Base-by-base conservation (phyloP, 2,113 vertebrate species). In the Sceloporus tristichus region DNA sequence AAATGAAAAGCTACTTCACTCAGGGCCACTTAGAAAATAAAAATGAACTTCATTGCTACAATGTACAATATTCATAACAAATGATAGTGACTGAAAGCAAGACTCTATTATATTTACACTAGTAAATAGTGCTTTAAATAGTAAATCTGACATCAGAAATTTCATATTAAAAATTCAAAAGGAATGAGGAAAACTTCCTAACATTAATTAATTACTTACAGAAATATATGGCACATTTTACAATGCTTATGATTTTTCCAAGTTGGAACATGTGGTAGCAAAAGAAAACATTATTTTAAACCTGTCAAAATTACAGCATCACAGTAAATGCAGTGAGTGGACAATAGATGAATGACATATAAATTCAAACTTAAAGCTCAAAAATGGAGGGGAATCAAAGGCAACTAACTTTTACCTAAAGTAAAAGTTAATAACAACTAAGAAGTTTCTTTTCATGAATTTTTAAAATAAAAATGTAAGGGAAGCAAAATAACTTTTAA, bases 211-310 rank as follows among this genome's bases (percentile, higher is more conserved):
- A 59, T 59, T 59, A 59, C 14, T 59, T 59, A 59, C 1, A 59
- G 10, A 27, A 9, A 29, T 70, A 29, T 70, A 29, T 27, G 5
- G 9, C 27, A 25, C 68, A 29, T 70, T 7, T 89, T 48, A 84
- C 53, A 23, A 84, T 81, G 92, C 82, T 56, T 11, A 85, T 56
- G 92, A 92, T 85, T 18, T 76, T 38, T n/a, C 14, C 85, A 42
- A 1, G 89, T 11, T 0, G 84, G 71, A 40, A 6, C 34, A 40
- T 38, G 8, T 40, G 18, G 18, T 40, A 76, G 10, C 9, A 70
- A 70, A 70, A 70, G 23, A 70, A 70, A 70, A 70, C 68, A 70
- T 70, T 27, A 29, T 70, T 76, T 38, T 76, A 21, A 76, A 75
- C n/a, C 2, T 38, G 34, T 38, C 10, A 74, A 2, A 18, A 16